Percentiles rank a stretch among this genome's conserved stretches.
phyloP scores from a whole-genome alignment of 2,888 invertebrate genomes.

The Nomada flava region DNA sequence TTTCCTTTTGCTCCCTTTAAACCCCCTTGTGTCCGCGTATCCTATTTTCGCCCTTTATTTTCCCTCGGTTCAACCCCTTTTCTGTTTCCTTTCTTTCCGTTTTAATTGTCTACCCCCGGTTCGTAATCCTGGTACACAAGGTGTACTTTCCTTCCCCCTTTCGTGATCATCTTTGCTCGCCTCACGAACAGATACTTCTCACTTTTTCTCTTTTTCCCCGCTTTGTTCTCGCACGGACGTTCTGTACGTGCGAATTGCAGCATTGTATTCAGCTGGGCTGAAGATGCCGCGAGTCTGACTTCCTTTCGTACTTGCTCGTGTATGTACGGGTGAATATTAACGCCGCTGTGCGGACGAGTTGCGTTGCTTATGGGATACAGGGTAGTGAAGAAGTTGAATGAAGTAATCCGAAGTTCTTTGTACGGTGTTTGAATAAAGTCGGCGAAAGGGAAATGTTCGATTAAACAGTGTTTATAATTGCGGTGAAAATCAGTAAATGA shows the following conservation, averaged over 20 bases:
- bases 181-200: not conserved
- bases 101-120: not conserved
- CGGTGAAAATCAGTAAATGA: too few species aligned
- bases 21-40: not conserved
- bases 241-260: not conserved
- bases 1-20: not conserved
- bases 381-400: not conserved
- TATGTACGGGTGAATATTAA: not conserved
- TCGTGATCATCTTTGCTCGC: not conserved
- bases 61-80: not conserved
- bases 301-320: not conserved
- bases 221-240: not conserved
- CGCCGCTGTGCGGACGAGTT: not conserved
- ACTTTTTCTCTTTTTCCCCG: not conserved
- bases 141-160: not conserved
- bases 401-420: not conserved
- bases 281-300: not conserved
- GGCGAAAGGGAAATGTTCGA: too few species aligned
- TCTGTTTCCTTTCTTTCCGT: not conserved
- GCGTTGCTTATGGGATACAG: not conserved
- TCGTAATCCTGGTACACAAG: not conserved
- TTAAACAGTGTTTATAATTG: too few species aligned
- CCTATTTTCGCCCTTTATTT: constrained; percentile 17
- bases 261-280: not conserved
- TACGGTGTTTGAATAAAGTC: not conserved